Conservation (phyloP, 2,797 vertebrate species). For the Chloroceryle amazona region DNA sequence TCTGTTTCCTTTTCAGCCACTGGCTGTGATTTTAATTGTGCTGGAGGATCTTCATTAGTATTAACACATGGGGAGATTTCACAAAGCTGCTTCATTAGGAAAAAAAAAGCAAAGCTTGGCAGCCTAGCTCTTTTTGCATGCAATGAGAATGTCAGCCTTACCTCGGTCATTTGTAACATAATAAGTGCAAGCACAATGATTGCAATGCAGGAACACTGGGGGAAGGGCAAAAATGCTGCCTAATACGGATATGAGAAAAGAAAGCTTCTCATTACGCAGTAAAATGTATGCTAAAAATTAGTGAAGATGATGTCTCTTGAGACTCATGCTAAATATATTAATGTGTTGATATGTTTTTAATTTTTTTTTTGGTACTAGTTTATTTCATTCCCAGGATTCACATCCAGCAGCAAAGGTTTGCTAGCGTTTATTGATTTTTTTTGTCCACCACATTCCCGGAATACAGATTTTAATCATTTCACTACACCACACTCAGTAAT, state of each 20-base stretch:
- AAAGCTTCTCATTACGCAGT: conserved; percentile 91
- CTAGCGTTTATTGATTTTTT: conserved; percentile 90
- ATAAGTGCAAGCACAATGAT: conserved; percentile 96
- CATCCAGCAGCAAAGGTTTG: conserved; percentile 87
- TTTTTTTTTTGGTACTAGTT: conserved; percentile 91
- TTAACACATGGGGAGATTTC: conserved; percentile 89
- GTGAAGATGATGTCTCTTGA: conserved; percentile 88
- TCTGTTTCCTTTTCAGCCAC: conserved; percentile 85
- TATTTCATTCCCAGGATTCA: conserved; percentile 84
- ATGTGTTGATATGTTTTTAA: conserved; percentile 90
- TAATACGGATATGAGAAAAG: conserved; percentile 89
- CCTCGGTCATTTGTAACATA: conserved; percentile 98
- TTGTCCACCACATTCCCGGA: conserved; percentile 87
- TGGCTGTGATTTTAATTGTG: conserved; percentile 91
- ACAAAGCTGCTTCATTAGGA: conserved; percentile 91
- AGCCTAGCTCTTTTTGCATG: conserved; percentile 91
- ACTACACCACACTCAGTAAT: conserved; percentile 88
- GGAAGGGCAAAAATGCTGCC: conserved; percentile 90
- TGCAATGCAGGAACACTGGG: conserved; percentile 89
- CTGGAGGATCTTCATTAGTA: conserved; percentile 98
- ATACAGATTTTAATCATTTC: conserved; percentile 96
- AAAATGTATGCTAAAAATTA: conserved; percentile 94
- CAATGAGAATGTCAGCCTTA: conserved; percentile 93
- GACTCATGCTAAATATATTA: conserved; percentile 91
- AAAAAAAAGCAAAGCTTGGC: conserved; percentile 83